Percentiles rank a stretch among this genome's conserved stretches.
These are phyloP conservation scores for Gasterosteus nipponicus DNA, from an alignment of 2,113 vertebrate species.

Conservation along the genomic window DNA sequence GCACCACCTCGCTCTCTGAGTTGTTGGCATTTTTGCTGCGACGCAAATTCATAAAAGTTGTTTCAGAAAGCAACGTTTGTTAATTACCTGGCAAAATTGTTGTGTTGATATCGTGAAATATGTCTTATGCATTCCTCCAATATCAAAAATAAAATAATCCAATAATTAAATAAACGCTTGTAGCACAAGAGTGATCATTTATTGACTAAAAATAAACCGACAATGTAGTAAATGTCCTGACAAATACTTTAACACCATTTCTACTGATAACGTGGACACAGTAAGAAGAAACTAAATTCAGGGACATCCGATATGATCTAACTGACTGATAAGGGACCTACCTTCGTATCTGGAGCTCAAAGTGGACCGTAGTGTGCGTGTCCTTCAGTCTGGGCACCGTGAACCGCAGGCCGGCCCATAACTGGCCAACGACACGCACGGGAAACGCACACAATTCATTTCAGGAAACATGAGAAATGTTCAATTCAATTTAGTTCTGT, in stretches of 20 bases:
- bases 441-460: conserved; percentile 3
- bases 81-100: not conserved
- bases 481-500: not conserved
- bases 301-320: not conserved
- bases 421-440: conserved; percentile 60
- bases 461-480: not conserved
- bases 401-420: conserved; percentile 87
- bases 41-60: not conserved
- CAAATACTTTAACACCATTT: too few relatives aligned
- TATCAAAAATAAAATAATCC: not conserved
- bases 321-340: conserved; percentile 51
- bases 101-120: not conserved
- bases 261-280: too few relatives aligned
- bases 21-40: conserved; percentile 89
- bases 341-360: conserved; percentile 89
- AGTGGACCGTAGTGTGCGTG: conserved; percentile 78
- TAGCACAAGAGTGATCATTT: too few relatives aligned
- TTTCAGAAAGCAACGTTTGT: not conserved
- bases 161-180: not conserved
- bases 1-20: conserved; percentile 84
- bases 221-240: too few relatives aligned
- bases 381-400: conserved; percentile 84
- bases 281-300: not conserved
- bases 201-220: too few relatives aligned
- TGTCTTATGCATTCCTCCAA: not conserved